These are phyloP conservation scores for Prochilodus magdalenae DNA, from an alignment of 2,113 vertebrate genomes.

Conservation along the genomic window DNA sequence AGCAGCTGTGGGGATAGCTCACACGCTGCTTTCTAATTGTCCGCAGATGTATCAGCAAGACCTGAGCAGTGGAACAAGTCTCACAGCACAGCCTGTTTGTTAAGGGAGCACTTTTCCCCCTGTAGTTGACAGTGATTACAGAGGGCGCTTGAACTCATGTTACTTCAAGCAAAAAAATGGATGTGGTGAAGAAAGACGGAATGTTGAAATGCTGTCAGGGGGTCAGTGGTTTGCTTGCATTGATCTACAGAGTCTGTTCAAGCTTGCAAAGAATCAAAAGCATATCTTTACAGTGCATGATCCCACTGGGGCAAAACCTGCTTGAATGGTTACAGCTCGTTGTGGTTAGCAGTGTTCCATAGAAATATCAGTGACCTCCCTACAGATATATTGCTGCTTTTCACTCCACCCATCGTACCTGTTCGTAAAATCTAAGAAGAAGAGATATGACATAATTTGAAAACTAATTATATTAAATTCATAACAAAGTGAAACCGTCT, in stretches of 20 bases:
- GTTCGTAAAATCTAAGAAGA: too few relatives aligned
- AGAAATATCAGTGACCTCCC: too few relatives aligned
- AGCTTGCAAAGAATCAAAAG: not conserved
- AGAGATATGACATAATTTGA: too few relatives aligned
- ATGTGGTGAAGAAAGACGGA: not conserved
- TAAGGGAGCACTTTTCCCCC: not conserved
- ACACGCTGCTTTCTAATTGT: conserved; percentile 58
- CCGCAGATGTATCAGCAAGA: conserved; percentile 63
- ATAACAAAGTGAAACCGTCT: too few relatives aligned
- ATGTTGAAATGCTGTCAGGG: not conserved
- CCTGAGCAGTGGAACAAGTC: not conserved
- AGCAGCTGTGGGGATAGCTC: conserved; percentile 69
- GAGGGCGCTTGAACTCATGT: conserved; percentile 18
- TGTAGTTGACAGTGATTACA: not conserved
- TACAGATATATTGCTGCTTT: too few relatives aligned
- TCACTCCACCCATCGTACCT: too few relatives aligned
- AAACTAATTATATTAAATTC: too few relatives aligned
- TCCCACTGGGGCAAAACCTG: not conserved
- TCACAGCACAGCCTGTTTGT: not conserved
- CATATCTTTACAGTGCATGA: not conserved
- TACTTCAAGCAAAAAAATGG: not conserved
- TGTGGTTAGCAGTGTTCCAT: not conserved
- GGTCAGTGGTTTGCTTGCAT: not conserved
- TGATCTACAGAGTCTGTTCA: not conserved
- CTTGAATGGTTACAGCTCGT: not conserved